Percentiles rank a stretch among this genome's conserved stretches.
Evolutionary conservation across 2,113 vertebrate genomes (phyloP).

Genomic region (Verasper variegatus): DNA sequence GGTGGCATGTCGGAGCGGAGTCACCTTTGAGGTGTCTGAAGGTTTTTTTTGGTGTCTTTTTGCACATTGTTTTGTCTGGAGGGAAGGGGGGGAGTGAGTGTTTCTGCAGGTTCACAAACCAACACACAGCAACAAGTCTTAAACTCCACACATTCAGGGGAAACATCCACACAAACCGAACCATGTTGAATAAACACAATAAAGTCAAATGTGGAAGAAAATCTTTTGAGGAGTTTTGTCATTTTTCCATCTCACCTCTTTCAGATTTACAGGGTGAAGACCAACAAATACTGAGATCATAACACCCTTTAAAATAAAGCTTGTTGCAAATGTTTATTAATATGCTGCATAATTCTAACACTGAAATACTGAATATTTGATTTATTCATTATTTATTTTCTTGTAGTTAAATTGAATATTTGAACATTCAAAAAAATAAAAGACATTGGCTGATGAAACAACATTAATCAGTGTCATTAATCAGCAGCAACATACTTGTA

Average conservation of each 20-base stretch:
- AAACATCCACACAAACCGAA: constrained; percentile 40
- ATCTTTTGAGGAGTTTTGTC: background rate
- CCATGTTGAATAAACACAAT: constrained; percentile 40
- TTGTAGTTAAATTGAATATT: background rate
- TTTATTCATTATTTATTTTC: background rate
- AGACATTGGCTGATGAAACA: background rate
- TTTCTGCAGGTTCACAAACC: constrained; percentile 48
- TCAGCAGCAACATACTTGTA: too few relatives aligned
- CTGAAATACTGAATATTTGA: background rate
- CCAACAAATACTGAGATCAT: background rate
- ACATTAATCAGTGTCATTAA: too few relatives aligned
- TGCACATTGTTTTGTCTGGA: constrained; percentile 46
- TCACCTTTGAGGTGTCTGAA: background rate
- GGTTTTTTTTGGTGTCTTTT: background rate
- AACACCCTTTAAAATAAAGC: background rate
- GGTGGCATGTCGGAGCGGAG: constrained; percentile 11
- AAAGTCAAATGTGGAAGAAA: constrained; percentile 63
- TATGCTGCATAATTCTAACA: background rate
- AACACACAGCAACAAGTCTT: constrained; percentile 34
- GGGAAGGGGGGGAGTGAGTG: constrained; percentile 7
- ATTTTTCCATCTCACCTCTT: background rate
- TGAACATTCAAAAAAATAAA: background rate
- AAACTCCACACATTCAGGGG: constrained; percentile 40
- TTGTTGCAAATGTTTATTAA: too few relatives aligned
- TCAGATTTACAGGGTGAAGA: background rate